Evolutionary conservation across 2,113 vertebrate genomes (phyloP), one percentile per base, ranked within the genome.

Genomic region (Rhinopomastus cyanomelas): DNA sequence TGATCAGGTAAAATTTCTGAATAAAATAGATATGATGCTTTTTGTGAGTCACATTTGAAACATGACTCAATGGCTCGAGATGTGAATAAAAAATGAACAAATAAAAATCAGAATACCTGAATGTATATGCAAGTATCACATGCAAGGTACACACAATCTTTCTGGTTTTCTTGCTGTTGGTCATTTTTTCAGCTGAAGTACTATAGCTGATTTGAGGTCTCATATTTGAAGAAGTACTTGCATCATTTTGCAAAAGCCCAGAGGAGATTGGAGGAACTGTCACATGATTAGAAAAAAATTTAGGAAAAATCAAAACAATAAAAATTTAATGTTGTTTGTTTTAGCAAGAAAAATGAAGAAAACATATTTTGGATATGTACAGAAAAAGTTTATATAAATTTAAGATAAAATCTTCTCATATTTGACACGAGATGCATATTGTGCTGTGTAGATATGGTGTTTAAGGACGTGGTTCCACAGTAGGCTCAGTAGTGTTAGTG

Each of bases 1-100:
- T 42, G 25, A 85, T 61, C 52, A 89, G 66, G 26, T 51, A 88
- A 89, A 55, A 80, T 77, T 91, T 87, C n/a, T 62, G 42, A 91
- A 80, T 62, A 77, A 85, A 85, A 12, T 20, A 66, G 12, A 36
- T 49, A 17, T 36, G 8, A 61, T 59, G 14, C 0, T 22, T 94
- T 89, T 51, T 73, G 12, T 61, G 56, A 76, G 32, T 82, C 60
- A 85, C 12, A 29, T 34, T 49, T 16, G 3, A 60, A 64, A 55
- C 2, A 55, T 72, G 71, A 91, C 55, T 65, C 39, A 76, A 72
- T 16, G 53, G 29, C 27, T 76, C 20, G 11, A 85, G 39, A 44
- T 19, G 75, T 55, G 49, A 55, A 37, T 5, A 46, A 81, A 66
- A 61, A 39, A 12, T 2, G 22, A 49, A 8, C 0, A 39, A 55